These are phyloP conservation scores for Phyllostomus discolor DNA, from an alignment of 2,113 vertebrate species.

Conservation along the genomic window DNA sequence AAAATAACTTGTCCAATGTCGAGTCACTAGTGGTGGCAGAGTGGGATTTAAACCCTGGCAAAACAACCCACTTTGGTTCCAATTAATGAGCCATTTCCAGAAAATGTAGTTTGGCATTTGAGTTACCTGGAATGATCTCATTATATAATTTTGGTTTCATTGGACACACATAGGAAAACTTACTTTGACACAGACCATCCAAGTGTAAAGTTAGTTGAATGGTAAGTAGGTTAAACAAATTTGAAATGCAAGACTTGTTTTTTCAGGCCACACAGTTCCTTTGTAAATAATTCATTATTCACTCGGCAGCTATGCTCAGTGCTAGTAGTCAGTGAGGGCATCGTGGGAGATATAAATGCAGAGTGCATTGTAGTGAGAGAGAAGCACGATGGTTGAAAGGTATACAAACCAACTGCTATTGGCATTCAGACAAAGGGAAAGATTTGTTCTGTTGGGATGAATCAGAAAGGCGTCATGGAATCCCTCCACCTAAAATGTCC, in stretches of 20 bases:
- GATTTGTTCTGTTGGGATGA: neutral
- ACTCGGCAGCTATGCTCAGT: constrained; percentile 5
- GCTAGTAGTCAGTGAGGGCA: constrained; percentile 13
- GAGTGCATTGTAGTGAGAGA: constrained; percentile 21
- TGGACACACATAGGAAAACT: neutral
- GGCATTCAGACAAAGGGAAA: constrained; percentile 39
- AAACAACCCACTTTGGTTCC: neutral
- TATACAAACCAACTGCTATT: constrained; percentile 20
- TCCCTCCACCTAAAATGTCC: neutral
- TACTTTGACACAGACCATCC: constrained; percentile 40
- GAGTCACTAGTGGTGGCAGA: neutral
- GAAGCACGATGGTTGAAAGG: neutral
- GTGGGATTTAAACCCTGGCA: neutral
- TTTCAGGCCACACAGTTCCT: constrained; percentile 45
- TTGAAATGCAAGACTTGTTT: constrained; percentile 65
- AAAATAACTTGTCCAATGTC: neutral
- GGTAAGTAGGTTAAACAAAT: constrained; percentile 62
- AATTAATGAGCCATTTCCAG: constrained; percentile 28
- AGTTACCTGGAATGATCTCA: constrained; percentile 30
- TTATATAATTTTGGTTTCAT: constrained; percentile 49
- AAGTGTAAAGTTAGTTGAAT: constrained; percentile 53
- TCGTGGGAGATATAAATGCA: constrained; percentile 46
- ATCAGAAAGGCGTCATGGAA: neutral
- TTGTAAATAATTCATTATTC: constrained; percentile 71
- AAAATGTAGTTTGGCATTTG: constrained; percentile 29